Base-by-base conservation (phyloP, 2,113 vertebrate genomes). In the Dipodomys spectabilis region DNA sequence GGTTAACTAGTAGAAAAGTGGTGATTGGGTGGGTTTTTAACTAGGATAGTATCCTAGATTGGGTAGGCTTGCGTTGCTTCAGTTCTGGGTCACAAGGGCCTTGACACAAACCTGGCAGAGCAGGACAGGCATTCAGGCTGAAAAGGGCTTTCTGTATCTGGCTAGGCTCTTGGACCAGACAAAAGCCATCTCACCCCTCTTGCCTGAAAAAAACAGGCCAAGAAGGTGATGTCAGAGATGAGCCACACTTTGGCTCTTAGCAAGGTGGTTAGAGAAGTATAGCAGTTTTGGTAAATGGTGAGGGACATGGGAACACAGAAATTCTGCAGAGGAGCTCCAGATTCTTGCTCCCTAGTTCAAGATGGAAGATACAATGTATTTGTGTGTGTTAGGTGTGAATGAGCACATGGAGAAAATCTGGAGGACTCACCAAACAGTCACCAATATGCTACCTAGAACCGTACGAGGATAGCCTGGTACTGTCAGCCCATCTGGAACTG, bases 371-470 rank as follows among this genome's bases (percentile, higher is more conserved):
- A 28, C 15, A 65, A 25, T 62, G 60, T 62, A 15, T 62, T 10
- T 62, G 60, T 62, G 60, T 62, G 60, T 62, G 60, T 62, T 39
- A 39, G 35, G 60, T 62, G 60, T 62, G 60, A 6, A 20, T n/a
- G 18, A 35, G 19, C 5, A 44, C 0, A 2, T 65, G 45, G 45
- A 85, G 39, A 0, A 74, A 72, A 32, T 9, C 18, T 23, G 28
- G 30, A 72, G 4, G 45, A 7, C 35, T 22, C 4, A 27, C 30
- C 1, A 1, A 3, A 2, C 11, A 12, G 11, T 10, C 15, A 28
- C 25, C 60, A 4, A 69, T 9, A 27, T 25, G 39, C 27, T 62
- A 11, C 35, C 71, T 2, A 15, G 44, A 6, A 9, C 35, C 15
- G 35, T 13, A 19, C 16, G 19, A 22, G 60, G 16, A 35, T 28